Conservation (phyloP, 1,140 invertebrate genomes). For the Calosoma granatense region DNA sequence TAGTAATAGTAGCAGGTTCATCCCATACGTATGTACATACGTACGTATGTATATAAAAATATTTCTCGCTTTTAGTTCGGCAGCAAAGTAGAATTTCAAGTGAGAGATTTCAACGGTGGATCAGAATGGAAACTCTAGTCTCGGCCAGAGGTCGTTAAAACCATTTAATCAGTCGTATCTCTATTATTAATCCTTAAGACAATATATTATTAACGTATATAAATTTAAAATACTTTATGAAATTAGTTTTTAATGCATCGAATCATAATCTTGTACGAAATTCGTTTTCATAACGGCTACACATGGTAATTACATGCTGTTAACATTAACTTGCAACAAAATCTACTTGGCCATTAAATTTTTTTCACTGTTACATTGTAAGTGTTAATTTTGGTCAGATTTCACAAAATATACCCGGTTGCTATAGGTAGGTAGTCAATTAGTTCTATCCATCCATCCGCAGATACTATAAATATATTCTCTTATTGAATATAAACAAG, state of each 20-base stretch:
- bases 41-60: too few species aligned
- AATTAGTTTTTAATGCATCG: neutral
- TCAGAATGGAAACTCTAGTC: too few species aligned
- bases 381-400: neutral
- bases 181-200: neutral
- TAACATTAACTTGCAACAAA: neutral
- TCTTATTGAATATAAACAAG: too few species aligned
- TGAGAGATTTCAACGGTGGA: too few species aligned
- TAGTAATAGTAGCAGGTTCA: too few species aligned
- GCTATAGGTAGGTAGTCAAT: too few species aligned
- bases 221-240: neutral
- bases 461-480: too few species aligned
- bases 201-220: neutral
- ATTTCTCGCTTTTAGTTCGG: too few species aligned
- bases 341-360: neutral
- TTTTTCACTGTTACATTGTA: neutral
- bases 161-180: neutral
- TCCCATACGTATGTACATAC: too few species aligned
- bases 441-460: too few species aligned
- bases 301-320: neutral
- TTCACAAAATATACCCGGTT: neutral
- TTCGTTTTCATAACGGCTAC: neutral
- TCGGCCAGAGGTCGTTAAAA: too few species aligned
- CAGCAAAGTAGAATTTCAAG: too few species aligned
- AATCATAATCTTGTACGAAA: neutral